Conservation (phyloP, 1,140 invertebrate genomes). For the Drosophila leontia region DNA sequence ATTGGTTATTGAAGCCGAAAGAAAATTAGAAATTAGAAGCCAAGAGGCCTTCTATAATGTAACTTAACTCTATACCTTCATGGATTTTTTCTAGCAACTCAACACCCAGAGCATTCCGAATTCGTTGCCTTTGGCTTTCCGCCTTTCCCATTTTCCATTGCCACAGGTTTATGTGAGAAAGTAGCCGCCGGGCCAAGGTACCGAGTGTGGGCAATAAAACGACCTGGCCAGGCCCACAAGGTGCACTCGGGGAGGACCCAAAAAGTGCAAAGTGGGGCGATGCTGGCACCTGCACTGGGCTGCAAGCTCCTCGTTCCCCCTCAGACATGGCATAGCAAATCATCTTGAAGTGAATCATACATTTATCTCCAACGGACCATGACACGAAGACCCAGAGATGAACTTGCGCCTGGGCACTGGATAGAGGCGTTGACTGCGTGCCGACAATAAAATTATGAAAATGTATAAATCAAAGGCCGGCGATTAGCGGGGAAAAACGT, state of each 20-base stretch:
- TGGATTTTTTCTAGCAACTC: not conserved
- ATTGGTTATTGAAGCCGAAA: not conserved
- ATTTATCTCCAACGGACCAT: slow-evolving; percentile 51
- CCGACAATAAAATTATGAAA: slow-evolving; percentile 76
- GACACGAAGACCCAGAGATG: slow-evolving; percentile 48
- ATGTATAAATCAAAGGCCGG: slow-evolving; percentile 68
- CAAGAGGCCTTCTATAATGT: too few species aligned
- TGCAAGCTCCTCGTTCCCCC: slow-evolving; percentile 5
- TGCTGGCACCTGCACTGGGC: slow-evolving; percentile 50
- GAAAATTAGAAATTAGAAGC: not conserved
- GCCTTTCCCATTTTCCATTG: slow-evolving; percentile 1
- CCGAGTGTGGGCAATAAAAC: slow-evolving; percentile 52
- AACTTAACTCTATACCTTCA: not conserved
- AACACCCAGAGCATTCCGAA: slow-evolving; percentile 15
- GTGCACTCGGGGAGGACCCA: slow-evolving; percentile 18
- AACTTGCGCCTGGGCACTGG: slow-evolving; percentile 41
- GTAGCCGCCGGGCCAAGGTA: slow-evolving; percentile 34
- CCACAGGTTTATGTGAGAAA: slow-evolving; percentile 55
- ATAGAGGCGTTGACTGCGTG: slow-evolving; percentile 69
- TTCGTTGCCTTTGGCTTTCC: too few species aligned
- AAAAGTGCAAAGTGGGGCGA: slow-evolving; percentile 32
- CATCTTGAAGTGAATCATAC: slow-evolving; percentile 77
- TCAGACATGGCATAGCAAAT: slow-evolving; percentile 57
- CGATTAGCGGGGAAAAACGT: slow-evolving; percentile 52
- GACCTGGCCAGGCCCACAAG: slow-evolving; percentile 25